A percentile compares a stretch with the other conserved stretches of the same genome.
Conservation (phyloP, 2,113 vertebrate species). For the Cervus canadensis region DNA sequence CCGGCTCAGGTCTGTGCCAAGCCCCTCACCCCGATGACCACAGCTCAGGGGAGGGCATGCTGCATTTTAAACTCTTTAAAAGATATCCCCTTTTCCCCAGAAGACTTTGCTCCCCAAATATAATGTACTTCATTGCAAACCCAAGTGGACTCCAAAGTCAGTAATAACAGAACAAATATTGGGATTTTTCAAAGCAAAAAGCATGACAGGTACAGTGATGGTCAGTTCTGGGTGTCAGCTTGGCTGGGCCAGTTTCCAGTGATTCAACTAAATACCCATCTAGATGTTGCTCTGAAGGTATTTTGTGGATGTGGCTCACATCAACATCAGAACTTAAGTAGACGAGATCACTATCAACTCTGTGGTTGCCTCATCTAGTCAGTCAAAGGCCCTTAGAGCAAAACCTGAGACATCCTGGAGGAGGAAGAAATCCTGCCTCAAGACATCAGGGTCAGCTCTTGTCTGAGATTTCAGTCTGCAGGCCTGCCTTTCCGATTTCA, state of each 20-base stretch:
- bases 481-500: background rate
- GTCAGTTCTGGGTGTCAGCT: background rate
- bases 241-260: background rate
- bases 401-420: background rate
- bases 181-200: background rate
- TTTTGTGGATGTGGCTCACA: background rate
- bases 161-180: too few relatives aligned
- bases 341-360: background rate
- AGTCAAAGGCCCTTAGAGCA: background rate
- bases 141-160: background rate
- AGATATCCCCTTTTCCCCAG: too few relatives aligned
- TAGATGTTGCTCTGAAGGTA: background rate
- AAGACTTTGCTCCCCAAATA: too few relatives aligned
- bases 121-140: too few relatives aligned
- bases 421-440: background rate
- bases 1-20: rapidly evolving
- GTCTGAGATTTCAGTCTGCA: background rate
- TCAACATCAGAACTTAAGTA: background rate
- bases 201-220: background rate
- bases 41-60: too few relatives aligned
- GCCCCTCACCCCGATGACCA: background rate
- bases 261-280: background rate
- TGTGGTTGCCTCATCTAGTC: rapidly evolving
- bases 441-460: background rate
- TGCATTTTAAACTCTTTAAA: too few relatives aligned